Evolutionary conservation across 2,797 vertebrate genomes (phyloP).

Genomic region (Morus bassanus): DNA sequence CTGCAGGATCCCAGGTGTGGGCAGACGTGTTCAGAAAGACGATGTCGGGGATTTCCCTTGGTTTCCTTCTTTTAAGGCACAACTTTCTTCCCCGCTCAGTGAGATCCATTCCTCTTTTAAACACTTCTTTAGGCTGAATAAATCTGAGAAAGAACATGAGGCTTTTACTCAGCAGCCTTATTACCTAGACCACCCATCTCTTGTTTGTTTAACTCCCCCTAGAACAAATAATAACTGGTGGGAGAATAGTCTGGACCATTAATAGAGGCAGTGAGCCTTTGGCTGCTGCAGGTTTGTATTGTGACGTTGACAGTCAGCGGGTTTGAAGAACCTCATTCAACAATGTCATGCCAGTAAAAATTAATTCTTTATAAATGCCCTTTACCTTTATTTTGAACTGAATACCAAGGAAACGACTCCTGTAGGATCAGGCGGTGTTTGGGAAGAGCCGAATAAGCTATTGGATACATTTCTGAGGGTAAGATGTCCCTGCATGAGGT

Average conservation of each 20-base stretch:
- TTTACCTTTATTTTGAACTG: not conserved
- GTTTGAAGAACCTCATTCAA: not conserved
- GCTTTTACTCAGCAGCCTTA: not conserved
- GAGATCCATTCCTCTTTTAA: not conserved
- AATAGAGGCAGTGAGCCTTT: not conserved
- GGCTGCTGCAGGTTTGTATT: not conserved
- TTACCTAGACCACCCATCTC: not conserved
- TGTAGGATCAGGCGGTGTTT: not conserved
- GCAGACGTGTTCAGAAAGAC: not conserved
- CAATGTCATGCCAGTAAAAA: not conserved
- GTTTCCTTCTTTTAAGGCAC: not conserved
- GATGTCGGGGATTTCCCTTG: not conserved
- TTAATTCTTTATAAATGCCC: not conserved
- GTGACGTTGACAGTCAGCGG: not conserved
- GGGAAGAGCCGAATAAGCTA: not conserved
- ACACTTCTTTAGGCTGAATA: not conserved
- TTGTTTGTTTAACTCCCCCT: not conserved
- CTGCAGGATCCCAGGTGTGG: not conserved
- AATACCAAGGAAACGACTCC: not conserved
- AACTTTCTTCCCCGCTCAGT: not conserved
- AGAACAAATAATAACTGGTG: not conserved
- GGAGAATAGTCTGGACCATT: not conserved
- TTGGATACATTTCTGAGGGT: not conserved
- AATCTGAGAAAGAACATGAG: not conserved
- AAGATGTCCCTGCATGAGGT: not conserved